phyloP scores from a whole-genome alignment of 2,113 vertebrate genomes.

The Pholis gunnellus region DNA sequence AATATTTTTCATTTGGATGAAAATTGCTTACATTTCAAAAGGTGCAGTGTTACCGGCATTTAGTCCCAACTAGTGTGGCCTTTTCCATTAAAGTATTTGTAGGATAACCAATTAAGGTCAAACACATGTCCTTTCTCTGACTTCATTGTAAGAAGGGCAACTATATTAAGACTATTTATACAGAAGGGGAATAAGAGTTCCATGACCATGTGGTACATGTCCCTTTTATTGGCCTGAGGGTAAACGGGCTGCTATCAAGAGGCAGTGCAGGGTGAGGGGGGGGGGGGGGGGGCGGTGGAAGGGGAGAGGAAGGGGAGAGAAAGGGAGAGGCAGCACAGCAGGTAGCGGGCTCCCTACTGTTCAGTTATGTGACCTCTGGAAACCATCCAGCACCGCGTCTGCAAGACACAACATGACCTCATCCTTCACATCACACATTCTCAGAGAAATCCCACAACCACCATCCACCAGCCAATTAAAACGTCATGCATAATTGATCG shows the following conservation, averaged over 20 bases:
- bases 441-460: slow-evolving; percentile 64
- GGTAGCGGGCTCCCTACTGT: slow-evolving; percentile 46
- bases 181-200: slow-evolving; percentile 51
- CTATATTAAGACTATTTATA: slow-evolving; percentile 73
- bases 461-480: slow-evolving; percentile 81
- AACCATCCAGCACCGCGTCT: slow-evolving; percentile 54
- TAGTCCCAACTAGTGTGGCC: slow-evolving; percentile 3
- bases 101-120: slow-evolving; percentile 61
- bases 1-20: background rate
- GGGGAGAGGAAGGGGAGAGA: slow-evolving; percentile 7
- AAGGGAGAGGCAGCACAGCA: slow-evolving; percentile 52
- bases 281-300: slow-evolving; percentile 6
- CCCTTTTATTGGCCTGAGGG: slow-evolving; percentile 65
- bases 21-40: slow-evolving; percentile 16
- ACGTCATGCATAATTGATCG: slow-evolving; percentile 84
- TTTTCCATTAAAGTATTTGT: slow-evolving; percentile 40
- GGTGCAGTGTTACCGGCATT: background rate
- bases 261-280: slow-evolving; percentile 26
- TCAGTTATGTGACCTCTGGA: slow-evolving; percentile 69
- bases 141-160: slow-evolving; percentile 64
- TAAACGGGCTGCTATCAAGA: slow-evolving; percentile 64
- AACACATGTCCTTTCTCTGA: slow-evolving; percentile 59
- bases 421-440: slow-evolving; percentile 70
- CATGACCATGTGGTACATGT: slow-evolving; percentile 60
- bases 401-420: slow-evolving; percentile 64